These are phyloP conservation scores for Cinclus mexicanus DNA, from an alignment of 2,113 vertebrate genomes.

Conservation along the genomic window DNA sequence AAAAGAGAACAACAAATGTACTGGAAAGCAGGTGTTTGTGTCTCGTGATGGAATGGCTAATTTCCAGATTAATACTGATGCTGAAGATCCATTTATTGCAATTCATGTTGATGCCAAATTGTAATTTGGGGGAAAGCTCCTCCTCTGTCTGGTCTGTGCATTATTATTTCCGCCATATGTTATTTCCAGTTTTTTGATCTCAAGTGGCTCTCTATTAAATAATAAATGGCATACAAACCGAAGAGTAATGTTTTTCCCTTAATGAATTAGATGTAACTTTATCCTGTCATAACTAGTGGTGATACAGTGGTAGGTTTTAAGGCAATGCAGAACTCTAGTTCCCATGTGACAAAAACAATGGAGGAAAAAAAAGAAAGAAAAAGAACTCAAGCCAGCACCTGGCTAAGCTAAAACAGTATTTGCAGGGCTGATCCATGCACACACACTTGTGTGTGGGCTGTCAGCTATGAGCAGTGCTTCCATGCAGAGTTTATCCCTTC, in stretches of 20 bases:
- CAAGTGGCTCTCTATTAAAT: background rate
- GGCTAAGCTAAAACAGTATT: background rate
- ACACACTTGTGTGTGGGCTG: no score
- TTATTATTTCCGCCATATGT: rapidly evolving
- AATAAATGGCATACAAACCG: background rate
- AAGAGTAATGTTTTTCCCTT: background rate
- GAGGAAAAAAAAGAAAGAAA: background rate
- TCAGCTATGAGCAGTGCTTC: background rate
- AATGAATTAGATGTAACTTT: background rate
- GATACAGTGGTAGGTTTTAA: background rate
- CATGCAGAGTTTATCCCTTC: background rate
- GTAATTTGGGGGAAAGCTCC: constrained; percentile 5
- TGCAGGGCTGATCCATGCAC: background rate
- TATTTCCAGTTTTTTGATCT: background rate
- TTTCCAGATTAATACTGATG: constrained; percentile 83
- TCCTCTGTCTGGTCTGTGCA: background rate
- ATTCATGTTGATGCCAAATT: constrained; percentile 81
- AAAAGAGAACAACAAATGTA: constrained; percentile 78
- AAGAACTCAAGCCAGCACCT: background rate
- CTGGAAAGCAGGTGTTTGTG: constrained; percentile 82
- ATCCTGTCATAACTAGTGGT: rapidly evolving
- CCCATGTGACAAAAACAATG: background rate
- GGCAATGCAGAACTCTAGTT: background rate
- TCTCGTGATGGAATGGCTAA: constrained; percentile 76
- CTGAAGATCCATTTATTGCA: constrained; percentile 87